A percentile compares a stretch with the other conserved stretches of the same genome.
Conservation (phyloP, 92 coral and sea anemone species). For the Umimayanthus kanabou region DNA sequence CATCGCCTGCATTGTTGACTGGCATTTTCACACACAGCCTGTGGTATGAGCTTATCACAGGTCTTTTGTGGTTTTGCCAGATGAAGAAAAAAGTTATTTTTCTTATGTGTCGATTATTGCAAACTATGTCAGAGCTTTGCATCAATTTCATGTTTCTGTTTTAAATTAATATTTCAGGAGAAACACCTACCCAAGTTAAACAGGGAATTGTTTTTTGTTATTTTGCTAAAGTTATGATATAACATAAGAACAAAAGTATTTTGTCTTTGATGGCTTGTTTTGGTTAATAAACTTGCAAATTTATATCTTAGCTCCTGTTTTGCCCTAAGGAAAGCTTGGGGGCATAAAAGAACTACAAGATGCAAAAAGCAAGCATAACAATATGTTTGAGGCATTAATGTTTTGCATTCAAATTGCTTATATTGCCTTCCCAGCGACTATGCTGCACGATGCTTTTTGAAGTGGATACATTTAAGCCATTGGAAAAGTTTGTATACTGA, state of each 20-base stretch:
- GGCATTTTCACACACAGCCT: neutral
- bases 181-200: neutral
- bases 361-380: neutral
- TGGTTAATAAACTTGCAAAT: constrained; percentile 6
- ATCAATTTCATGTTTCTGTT: neutral
- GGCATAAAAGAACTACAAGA: neutral
- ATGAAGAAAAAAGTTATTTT: neutral
- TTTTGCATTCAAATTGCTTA: constrained; percentile 12
- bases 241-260: constrained; percentile 3
- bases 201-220: neutral
- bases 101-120: neutral
- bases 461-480: constrained; percentile 37
- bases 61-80: no score
- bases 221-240: neutral
- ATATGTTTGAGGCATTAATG: constrained; percentile 7
- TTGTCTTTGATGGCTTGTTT: constrained; percentile 1
- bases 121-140: neutral
- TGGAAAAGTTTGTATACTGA: constrained; percentile 43
- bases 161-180: constrained; percentile 11
- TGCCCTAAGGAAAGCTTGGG: neutral
- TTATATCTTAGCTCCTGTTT: neutral
- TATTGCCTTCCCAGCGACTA: constrained; percentile 38
- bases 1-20: no score
- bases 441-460: constrained; percentile 28
- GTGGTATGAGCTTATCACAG: neutral